Evolutionary conservation across 2,888 invertebrate species (phyloP).

Genomic region (Rhagium mordax): DNA sequence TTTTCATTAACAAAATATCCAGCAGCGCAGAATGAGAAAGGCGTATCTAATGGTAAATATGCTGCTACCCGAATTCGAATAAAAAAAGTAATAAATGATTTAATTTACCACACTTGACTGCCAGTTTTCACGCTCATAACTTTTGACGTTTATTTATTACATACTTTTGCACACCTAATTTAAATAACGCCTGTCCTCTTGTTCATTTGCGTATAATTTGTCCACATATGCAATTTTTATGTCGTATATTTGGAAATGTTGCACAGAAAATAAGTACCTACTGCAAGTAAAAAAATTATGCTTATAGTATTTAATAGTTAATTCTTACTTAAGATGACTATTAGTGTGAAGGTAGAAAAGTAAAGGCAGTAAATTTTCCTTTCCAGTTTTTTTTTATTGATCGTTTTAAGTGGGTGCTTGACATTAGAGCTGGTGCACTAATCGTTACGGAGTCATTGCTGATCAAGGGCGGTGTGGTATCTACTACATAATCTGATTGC

Average conservation of each 20-base stretch:
- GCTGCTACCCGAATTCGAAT: conserved; percentile 61
- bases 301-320: no score
- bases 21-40: conserved; percentile 38
- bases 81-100: conserved; percentile 59
- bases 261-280: neutral
- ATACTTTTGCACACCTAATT: conserved; percentile 57
- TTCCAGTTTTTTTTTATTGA: no score
- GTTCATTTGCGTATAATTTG: conserved; percentile 13
- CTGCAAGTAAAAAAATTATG: neutral
- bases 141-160: conserved; percentile 59
- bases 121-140: conserved; percentile 61
- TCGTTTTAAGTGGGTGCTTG: no score
- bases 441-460: no score
- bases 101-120: conserved; percentile 59
- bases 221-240: neutral
- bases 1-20: conserved; percentile 34
- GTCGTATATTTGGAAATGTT: neutral
- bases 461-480: no score
- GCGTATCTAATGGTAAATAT: conserved; percentile 58
- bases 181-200: conserved; percentile 50
- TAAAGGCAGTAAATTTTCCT: no score
- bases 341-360: no score
- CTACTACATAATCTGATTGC: no score
- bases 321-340: no score
- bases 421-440: no score